These are phyloP conservation scores for Zaprionus kolodkinae DNA, from an alignment of 1,140 invertebrate species.

Conservation along the genomic window DNA sequence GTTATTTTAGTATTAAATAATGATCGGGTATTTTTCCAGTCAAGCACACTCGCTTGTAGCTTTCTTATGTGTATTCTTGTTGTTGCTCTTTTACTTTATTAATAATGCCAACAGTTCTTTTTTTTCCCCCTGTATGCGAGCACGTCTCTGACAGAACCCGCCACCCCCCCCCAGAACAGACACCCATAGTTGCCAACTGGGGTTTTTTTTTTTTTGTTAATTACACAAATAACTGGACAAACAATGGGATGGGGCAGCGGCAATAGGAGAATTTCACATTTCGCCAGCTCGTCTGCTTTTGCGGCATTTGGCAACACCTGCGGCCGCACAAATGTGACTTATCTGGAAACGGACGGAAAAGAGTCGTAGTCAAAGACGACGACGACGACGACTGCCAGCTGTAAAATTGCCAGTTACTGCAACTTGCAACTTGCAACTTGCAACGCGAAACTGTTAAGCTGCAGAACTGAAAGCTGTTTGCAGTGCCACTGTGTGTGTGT, in stretches of 20 bases:
- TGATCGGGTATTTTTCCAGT: too few relatives aligned
- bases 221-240: slow-evolving; percentile 39
- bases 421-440: neutral
- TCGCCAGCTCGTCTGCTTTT: too few relatives aligned
- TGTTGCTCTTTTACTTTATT: slow-evolving; percentile 29
- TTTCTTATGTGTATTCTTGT: neutral
- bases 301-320: slow-evolving; percentile 35
- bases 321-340: slow-evolving; percentile 43
- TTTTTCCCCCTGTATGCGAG: slow-evolving; percentile 8
- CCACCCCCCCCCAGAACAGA: too few relatives aligned
- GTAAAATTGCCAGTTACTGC: neutral
- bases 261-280: too few relatives aligned
- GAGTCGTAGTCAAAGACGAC: neutral
- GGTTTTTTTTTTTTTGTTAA: slow-evolving; percentile 35
- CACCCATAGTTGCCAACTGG: slow-evolving; percentile 21
- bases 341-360: slow-evolving; percentile 14
- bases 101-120: slow-evolving; percentile 31
- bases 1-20: too few relatives aligned
- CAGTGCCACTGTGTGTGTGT: slow-evolving; percentile 1
- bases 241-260: too few relatives aligned
- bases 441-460: slow-evolving; percentile 1
- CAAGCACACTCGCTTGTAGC: too few relatives aligned
- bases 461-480: slow-evolving; percentile 7
- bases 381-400: neutral
- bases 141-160: slow-evolving; percentile 10